A percentile compares a stretch with the other conserved stretches of the same genome.
Evolutionary conservation across 2,888 invertebrate genomes (phyloP).

Genomic region (Platypus cylindrus): DNA sequence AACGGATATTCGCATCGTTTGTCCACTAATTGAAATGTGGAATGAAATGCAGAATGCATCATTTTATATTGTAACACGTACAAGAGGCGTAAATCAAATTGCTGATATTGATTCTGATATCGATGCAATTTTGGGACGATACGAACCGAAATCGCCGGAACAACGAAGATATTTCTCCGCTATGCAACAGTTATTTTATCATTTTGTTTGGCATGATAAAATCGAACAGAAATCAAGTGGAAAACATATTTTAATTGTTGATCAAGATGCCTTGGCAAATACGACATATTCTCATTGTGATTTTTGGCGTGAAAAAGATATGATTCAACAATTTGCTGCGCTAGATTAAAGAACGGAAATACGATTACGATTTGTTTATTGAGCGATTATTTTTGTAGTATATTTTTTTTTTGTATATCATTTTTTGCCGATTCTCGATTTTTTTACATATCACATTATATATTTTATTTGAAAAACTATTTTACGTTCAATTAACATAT

Average conservation of each 20-base stretch:
- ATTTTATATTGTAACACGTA: slow-evolving; percentile 61
- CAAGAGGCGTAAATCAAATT: slow-evolving; percentile 36
- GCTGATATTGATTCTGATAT: slow-evolving; percentile 47
- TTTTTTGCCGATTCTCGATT: no score
- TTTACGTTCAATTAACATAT: no score
- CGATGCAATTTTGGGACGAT: slow-evolving; percentile 62
- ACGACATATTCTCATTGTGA: slow-evolving; percentile 61
- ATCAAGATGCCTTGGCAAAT: slow-evolving; percentile 54
- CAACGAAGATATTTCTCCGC: slow-evolving; percentile 64
- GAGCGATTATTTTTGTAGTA: no score
- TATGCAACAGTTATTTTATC: slow-evolving; percentile 72
- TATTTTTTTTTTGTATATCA: no score
- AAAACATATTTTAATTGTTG: slow-evolving; percentile 50
- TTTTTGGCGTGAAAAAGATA: slow-evolving; percentile 60
- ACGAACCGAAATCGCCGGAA: slow-evolving; percentile 57
- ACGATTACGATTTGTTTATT: no score
- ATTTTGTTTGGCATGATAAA: slow-evolving; percentile 66
- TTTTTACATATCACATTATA: no score
- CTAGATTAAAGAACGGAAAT: slow-evolving; percentile 53
- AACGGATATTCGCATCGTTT: slow-evolving; percentile 65
- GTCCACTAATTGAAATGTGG: slow-evolving; percentile 60
- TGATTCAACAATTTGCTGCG: slow-evolving; percentile 63
- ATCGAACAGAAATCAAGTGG: slow-evolving; percentile 42
- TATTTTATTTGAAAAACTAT: no score
- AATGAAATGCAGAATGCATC: slow-evolving; percentile 46